phyloP scores from a whole-genome alignment of 2,113 vertebrate species.

The Semicossyphus pulcher region DNA sequence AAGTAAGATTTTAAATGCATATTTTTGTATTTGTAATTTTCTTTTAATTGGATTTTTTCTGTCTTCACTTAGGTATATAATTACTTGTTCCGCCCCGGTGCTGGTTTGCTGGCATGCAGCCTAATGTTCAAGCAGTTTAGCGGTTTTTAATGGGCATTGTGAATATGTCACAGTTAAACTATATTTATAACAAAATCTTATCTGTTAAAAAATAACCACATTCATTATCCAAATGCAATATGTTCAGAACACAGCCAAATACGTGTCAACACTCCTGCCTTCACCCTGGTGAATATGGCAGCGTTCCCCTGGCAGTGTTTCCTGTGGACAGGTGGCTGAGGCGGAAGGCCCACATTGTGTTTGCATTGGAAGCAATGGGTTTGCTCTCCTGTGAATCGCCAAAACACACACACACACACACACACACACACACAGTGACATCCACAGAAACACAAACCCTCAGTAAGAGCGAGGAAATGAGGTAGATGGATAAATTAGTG shows the following conservation, averaged over 20 bases:
- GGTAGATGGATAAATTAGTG: constrained; percentile 59
- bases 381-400: constrained; percentile 18
- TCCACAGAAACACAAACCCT: constrained; percentile 32
- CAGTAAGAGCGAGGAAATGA: constrained; percentile 65
- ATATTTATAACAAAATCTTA: constrained; percentile 16
- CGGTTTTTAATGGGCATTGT: constrained; percentile 15
- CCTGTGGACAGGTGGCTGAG: constrained; percentile 70
- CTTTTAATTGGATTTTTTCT: too few relatives aligned
- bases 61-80: not conserved
- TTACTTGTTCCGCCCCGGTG: too few relatives aligned
- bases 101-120: not conserved
- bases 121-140: constrained; percentile 10
- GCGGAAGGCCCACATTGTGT: constrained; percentile 65
- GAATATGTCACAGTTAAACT: constrained; percentile 4
- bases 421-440: constrained; percentile 4
- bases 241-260: constrained; percentile 52
- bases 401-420: constrained; percentile 26
- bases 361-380: constrained; percentile 56
- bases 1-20: too few relatives aligned
- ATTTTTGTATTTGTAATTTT: too few relatives aligned
- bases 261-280: constrained; percentile 38
- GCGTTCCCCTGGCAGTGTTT: constrained; percentile 66
- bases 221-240: constrained; percentile 38
- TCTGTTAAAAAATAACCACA: constrained; percentile 28
- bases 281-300: constrained; percentile 64